Percentiles rank a stretch among this genome's conserved stretches.
Evolutionary conservation across 2,888 invertebrate species (phyloP).

Genomic region (Bedellia somnulentella): DNA sequence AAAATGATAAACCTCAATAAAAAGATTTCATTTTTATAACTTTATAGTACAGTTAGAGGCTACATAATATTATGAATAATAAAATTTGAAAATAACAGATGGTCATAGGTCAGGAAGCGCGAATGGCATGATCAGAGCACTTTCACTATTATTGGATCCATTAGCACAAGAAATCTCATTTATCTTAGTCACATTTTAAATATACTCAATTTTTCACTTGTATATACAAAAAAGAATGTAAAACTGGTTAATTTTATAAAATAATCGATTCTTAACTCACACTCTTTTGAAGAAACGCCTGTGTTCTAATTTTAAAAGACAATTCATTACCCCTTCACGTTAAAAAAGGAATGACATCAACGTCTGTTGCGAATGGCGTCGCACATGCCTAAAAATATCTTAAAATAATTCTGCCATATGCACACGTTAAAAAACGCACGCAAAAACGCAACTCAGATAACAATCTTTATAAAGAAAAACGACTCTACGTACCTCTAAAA

Average conservation of each 20-base stretch:
- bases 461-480: constrained; percentile 21
- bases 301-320: constrained; percentile 15
- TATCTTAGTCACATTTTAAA: constrained; percentile 40
- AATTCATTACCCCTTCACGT: constrained; percentile 7
- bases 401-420: constrained; percentile 42
- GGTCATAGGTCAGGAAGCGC: too few relatives aligned
- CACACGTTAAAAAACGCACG: constrained; percentile 18
- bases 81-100: too few relatives aligned
- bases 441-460: constrained; percentile 29
- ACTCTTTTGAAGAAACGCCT: constrained; percentile 1
- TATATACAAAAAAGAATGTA: too few relatives aligned
- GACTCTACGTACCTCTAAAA: constrained; percentile 23
- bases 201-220: constrained; percentile 33
- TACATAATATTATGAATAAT: too few relatives aligned
- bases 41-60: too few relatives aligned
- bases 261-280: constrained; percentile 14
- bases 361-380: constrained; percentile 42
- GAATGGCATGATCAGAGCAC: constrained; percentile 29
- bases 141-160: constrained; percentile 34
- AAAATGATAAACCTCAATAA: too few relatives aligned
- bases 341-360: constrained; percentile 51
- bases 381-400: constrained; percentile 54
- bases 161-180: constrained; percentile 34
- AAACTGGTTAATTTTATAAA: too few relatives aligned
- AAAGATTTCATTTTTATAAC: too few relatives aligned